Base-by-base conservation (phyloP, 2,888 invertebrate species). In the Dichetophora obliterata region DNA sequence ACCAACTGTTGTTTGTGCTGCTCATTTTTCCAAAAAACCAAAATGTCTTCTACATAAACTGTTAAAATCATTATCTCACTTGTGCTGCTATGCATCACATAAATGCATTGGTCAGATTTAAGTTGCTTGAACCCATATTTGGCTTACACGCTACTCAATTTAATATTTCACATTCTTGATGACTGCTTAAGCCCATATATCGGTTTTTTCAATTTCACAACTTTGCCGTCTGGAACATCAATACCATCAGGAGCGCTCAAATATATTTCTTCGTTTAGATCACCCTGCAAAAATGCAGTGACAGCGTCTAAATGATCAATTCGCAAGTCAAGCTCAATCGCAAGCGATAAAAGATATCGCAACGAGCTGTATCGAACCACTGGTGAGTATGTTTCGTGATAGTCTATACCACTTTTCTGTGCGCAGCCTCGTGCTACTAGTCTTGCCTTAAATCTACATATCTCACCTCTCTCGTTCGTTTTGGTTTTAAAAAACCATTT, bases 371-470 rank as follows among this genome's bases (percentile, higher is more conserved):
- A 37, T 24, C 37, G 37, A 73, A 77, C 69, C 14, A 77, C 74
- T 37, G 74, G 73, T 14, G 70, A 69, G 52, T 77, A 77, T 19
- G 70, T 77, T 69, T n/a, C 50, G 27, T 76, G 69, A 31, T 79
- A 81, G 63, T 79, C 77, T 22, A 80, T 78, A 14, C 77, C 77
- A 24, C 66, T 63, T 57, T n/a, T 48, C 52, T 78, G 79, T 24
- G 50, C 66, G 43, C 69, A 80, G 3, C 79, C 75, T 73, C 75
- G 79, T 22, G 76, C 68, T 0, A 81, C 81, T 8, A 79, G 61
- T 11, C 78, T 52, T 16, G 77, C 76, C 63, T 80, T 81, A n/a
- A 74, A 34, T 19, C 75, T 54, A 9, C 14, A 19, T 59, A 16
- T 65, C n/a, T 27, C 22, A 27, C 74, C 75, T n/a, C 71, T 57